Evolutionary conservation across 2,888 invertebrate species (phyloP).

Genomic region (Rhagonycha fulva): DNA sequence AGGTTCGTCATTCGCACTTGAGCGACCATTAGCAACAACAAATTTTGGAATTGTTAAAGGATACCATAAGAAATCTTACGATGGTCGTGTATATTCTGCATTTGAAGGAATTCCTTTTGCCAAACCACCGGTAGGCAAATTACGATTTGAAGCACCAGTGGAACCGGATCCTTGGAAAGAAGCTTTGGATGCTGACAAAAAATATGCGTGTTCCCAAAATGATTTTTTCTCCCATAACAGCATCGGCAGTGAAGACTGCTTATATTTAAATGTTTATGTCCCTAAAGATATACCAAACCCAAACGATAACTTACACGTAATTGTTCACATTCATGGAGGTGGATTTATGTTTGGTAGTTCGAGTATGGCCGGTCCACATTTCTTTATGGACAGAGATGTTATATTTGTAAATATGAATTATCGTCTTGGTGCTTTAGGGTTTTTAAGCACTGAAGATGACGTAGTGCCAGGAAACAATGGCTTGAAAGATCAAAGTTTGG

Average conservation of each 20-base stretch:
- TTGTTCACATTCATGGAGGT: slow-evolving; percentile 57
- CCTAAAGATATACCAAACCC: slow-evolving; percentile 48
- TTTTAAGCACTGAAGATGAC: slow-evolving; percentile 49
- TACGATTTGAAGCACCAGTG: slow-evolving; percentile 39
- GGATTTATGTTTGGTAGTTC: slow-evolving; percentile 53
- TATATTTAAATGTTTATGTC: too few relatives aligned
- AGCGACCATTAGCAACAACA: too few relatives aligned
- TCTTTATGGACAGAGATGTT: slow-evolving; percentile 52
- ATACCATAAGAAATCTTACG: too few relatives aligned
- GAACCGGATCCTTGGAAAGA: background rate
- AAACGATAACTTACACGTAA: slow-evolving; percentile 51
- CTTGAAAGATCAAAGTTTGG: slow-evolving; percentile 49
- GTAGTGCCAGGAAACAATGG: slow-evolving; percentile 50
- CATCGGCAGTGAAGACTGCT: slow-evolving; percentile 57
- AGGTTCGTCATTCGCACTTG: too few relatives aligned
- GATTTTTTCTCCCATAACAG: slow-evolving; percentile 18
- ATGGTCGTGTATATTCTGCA: too few relatives aligned
- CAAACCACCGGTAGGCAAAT: background rate
- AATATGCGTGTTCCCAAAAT: slow-evolving; percentile 41
- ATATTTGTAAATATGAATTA: slow-evolving; percentile 48
- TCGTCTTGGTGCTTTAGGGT: slow-evolving; percentile 46
- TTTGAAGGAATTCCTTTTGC: too few relatives aligned
- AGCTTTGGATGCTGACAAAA: slow-evolving; percentile 36
- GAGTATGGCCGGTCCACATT: slow-evolving; percentile 53
- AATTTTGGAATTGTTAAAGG: slow-evolving; percentile 14